Evolutionary conservation across 2,888 invertebrate species (phyloP).

Genomic region (Parnassius glacialis): DNA sequence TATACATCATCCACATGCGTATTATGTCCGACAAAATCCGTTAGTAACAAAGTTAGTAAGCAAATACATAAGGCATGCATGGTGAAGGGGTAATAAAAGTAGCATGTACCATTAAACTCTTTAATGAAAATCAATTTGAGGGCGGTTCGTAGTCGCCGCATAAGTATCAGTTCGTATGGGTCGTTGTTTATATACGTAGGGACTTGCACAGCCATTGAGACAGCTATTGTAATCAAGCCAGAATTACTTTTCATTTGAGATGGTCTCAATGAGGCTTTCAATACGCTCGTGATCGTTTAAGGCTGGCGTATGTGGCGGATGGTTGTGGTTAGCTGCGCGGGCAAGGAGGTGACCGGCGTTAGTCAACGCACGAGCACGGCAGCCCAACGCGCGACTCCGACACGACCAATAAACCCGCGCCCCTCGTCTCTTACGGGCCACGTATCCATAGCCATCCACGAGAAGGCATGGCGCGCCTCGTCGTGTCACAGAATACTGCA

Average conservation of each 20-base stretch:
- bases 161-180: too few species aligned
- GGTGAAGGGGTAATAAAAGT: slow-evolving; percentile 8
- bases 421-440: slow-evolving; percentile 69
- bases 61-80: slow-evolving; percentile 24
- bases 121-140: not conserved
- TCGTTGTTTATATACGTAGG: too few species aligned
- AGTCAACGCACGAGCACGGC: slow-evolving; percentile 65
- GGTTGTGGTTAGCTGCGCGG: slow-evolving; percentile 51
- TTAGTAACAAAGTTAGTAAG: slow-evolving; percentile 14
- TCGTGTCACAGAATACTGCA: slow-evolving; percentile 67
- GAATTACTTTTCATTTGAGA: slow-evolving; percentile 35
- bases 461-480: slow-evolving; percentile 70
- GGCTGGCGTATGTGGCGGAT: slow-evolving; percentile 46
- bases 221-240: not conserved
- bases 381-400: slow-evolving; percentile 54
- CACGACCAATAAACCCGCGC: slow-evolving; percentile 72
- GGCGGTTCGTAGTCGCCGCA: too few species aligned
- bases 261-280: slow-evolving; percentile 70
- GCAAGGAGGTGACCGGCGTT: slow-evolving; percentile 54
- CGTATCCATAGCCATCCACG: slow-evolving; percentile 60
- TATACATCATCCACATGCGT: slow-evolving; percentile 27
- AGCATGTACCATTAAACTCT: not conserved
- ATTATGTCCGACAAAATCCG: slow-evolving; percentile 8
- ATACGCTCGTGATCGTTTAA: slow-evolving; percentile 54
- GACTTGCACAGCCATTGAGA: too few species aligned